phyloP scores from a whole-genome alignment of 2,797 vertebrate species.

The Oreochromis grahami region DNA sequence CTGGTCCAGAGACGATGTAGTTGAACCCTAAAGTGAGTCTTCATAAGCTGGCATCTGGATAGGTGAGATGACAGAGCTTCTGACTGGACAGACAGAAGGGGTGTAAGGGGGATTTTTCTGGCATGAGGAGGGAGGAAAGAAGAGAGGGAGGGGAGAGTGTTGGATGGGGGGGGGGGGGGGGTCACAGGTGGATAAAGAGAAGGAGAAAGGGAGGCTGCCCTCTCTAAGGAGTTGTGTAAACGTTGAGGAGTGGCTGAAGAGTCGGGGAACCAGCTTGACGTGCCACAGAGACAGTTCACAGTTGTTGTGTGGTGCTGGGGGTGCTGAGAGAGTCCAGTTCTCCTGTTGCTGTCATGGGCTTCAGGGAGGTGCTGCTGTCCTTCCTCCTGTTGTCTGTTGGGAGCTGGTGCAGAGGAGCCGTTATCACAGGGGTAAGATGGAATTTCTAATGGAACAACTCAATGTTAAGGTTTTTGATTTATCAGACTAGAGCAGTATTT shows the following conservation, averaged over 20 bases:
- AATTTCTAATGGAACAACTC: background rate
- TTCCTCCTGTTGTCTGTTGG: slow-evolving; percentile 77
- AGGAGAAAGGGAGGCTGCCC: slow-evolving; percentile 31
- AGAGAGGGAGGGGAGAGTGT: background rate
- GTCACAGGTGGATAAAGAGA: slow-evolving; percentile 62
- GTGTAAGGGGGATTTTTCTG: slow-evolving; percentile 29
- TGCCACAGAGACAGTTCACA: slow-evolving; percentile 7
- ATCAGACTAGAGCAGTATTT: background rate
- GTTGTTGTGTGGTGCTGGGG: slow-evolving; percentile 12
- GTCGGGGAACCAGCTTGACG: slow-evolving; percentile 11
- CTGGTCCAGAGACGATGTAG: background rate
- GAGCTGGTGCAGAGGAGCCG: slow-evolving; percentile 75
- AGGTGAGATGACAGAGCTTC: slow-evolving; percentile 54
- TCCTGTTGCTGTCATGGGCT: slow-evolving; percentile 75
- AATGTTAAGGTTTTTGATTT: background rate
- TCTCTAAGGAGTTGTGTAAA: slow-evolving; percentile 44
- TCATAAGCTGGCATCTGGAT: background rate
- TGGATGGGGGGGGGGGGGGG: background rate
- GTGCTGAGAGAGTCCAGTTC: slow-evolving; percentile 13
- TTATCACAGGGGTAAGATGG: slow-evolving; percentile 91
- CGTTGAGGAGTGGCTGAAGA: slow-evolving; percentile 36
- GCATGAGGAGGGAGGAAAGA: slow-evolving; percentile 1
- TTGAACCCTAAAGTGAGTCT: background rate
- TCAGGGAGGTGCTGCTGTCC: slow-evolving; percentile 63
- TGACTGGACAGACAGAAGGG: slow-evolving; percentile 36